Percentiles rank a stretch among this genome's conserved stretches.
Conservation (phyloP, 2,888 invertebrate species). For the Latheticus oryzae region DNA sequence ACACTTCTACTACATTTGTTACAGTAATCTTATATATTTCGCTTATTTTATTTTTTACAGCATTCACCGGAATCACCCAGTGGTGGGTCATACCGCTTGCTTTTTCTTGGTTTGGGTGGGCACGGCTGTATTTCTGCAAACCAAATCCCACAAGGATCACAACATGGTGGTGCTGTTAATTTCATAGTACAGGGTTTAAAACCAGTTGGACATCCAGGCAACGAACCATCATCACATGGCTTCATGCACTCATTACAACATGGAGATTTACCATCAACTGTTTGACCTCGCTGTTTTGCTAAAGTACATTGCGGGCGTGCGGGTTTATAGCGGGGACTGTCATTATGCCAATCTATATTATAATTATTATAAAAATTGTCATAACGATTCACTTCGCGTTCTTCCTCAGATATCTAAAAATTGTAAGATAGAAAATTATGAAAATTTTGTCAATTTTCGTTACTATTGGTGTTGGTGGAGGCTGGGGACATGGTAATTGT, state of each 20-base stretch:
- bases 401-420: slow-evolving; percentile 48
- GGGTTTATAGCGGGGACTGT: slow-evolving; percentile 29
- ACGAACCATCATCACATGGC: not conserved
- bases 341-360: slow-evolving; percentile 57
- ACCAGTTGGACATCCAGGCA: slow-evolving; percentile 60
- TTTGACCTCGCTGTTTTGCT: slow-evolving; percentile 43
- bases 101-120: slow-evolving; percentile 57
- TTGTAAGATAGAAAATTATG: too few species aligned
- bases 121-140: slow-evolving; percentile 60
- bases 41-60: too few species aligned
- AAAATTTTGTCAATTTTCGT: slow-evolving; percentile 4
- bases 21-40: too few species aligned
- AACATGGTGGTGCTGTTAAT: slow-evolving; percentile 56
- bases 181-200: slow-evolving; percentile 62
- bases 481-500: slow-evolving; percentile 51
- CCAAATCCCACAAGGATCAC: slow-evolving; percentile 62
- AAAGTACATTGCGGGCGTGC: slow-evolving; percentile 20
- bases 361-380: slow-evolving; percentile 62
- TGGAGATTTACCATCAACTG: slow-evolving; percentile 56
- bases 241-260: slow-evolving; percentile 36
- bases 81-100: slow-evolving; percentile 50
- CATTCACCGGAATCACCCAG: too few species aligned
- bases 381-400: slow-evolving; percentile 51
- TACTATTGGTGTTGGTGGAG: slow-evolving; percentile 20
- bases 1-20: too few species aligned